Conservation (phyloP, 1,140 invertebrate genomes). For the Homarus americanus region DNA sequence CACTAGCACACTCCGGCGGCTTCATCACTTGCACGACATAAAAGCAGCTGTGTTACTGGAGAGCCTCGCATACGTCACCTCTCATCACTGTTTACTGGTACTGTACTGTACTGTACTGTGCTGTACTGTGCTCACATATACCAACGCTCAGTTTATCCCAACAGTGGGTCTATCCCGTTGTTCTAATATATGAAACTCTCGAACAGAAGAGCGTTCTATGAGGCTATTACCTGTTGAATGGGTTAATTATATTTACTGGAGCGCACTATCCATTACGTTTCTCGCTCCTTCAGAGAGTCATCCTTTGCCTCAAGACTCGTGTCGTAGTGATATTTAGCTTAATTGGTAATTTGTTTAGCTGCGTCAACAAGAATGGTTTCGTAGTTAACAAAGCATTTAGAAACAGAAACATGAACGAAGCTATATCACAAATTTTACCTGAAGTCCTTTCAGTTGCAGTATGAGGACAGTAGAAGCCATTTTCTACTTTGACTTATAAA, state of each 20-base stretch:
- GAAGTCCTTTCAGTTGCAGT: neutral
- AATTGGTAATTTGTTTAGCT: neutral
- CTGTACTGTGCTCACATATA: no score
- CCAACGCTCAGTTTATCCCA: no score
- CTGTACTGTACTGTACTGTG: no score
- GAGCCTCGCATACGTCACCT: no score
- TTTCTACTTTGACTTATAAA: no score
- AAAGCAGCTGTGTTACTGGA: no score
- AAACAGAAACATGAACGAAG: neutral
- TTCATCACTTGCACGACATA: no score
- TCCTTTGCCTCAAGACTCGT: neutral
- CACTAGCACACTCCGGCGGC: no score
- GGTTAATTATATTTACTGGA: neutral
- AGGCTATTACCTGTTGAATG: neutral
- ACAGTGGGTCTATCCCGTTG: no score
- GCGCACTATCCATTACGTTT: no score
- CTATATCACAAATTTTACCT: neutral
- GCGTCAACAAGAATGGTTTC: neutral
- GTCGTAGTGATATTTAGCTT: neutral
- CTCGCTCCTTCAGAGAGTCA: neutral
- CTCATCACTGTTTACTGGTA: no score
- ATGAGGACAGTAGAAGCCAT: neutral
- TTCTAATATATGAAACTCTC: no score
- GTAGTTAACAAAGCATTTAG: neutral
- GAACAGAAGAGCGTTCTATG: neutral